Conservation (phyloP, 2,888 invertebrate species). For the Chrysolina haemoptera region DNA sequence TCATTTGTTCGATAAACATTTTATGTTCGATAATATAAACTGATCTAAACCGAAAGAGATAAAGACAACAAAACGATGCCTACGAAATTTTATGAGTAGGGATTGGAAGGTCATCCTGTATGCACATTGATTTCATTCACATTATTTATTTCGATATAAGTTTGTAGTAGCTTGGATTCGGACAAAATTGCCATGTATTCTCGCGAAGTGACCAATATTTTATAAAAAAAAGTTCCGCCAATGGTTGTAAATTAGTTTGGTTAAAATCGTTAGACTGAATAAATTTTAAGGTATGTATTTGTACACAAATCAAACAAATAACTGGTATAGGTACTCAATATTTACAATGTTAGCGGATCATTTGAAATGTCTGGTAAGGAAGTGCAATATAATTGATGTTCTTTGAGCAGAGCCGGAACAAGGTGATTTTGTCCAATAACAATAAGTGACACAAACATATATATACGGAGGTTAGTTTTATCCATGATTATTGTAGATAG, state of each 20-base stretch:
- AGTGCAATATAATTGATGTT: no score
- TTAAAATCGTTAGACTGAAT: no score
- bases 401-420: no score
- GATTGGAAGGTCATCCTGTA: slow-evolving; percentile 43
- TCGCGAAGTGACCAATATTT: not conserved
- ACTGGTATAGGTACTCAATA: no score
- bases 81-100: slow-evolving; percentile 27
- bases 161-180: not conserved
- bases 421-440: no score
- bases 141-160: not conserved
- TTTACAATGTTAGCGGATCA: no score
- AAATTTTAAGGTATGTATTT: no score
- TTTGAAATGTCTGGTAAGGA: no score
- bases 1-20: not conserved
- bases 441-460: no score
- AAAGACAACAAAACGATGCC: slow-evolving; percentile 3
- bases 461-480: no score
- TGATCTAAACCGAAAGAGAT: slow-evolving; percentile 1
- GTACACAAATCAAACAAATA: no score
- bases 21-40: not conserved
- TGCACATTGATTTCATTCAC: slow-evolving; percentile 28
- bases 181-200: not conserved
- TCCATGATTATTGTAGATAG: no score
- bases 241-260: not conserved
- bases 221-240: not conserved